A percentile compares a stretch with the other conserved stretches of the same genome.
Conservation (phyloP, 2,888 invertebrate species). For the Lepetodrilus schrolli region DNA sequence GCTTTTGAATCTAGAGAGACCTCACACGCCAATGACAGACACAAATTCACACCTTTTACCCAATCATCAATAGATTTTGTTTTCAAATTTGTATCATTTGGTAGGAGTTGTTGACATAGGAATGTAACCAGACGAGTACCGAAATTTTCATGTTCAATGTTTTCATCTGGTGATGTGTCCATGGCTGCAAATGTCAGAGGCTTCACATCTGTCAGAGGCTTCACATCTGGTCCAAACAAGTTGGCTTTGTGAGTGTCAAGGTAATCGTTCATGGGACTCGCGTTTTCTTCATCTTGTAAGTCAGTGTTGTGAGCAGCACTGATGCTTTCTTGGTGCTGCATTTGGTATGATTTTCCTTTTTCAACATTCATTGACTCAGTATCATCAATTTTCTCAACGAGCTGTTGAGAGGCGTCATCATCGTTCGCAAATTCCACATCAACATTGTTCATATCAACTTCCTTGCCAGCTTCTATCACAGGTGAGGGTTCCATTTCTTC, state of each 20-base stretch:
- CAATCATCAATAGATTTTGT: slow-evolving; percentile 21
- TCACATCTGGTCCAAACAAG: too few species aligned
- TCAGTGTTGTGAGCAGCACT: too few species aligned
- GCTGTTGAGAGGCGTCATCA: background rate
- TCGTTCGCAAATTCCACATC: background rate
- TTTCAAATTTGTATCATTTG: background rate
- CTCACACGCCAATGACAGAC: slow-evolving; percentile 34
- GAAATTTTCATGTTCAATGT: too few species aligned
- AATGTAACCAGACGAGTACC: slow-evolving; percentile 20
- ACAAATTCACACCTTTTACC: slow-evolving; percentile 11
- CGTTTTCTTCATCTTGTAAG: too few species aligned
- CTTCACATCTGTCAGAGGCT: too few species aligned
- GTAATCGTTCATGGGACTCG: too few species aligned
- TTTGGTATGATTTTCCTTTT: too few species aligned
- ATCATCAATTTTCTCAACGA: background rate
- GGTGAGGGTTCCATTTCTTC: background rate
- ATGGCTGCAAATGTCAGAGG: too few species aligned
- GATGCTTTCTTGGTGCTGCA: too few species aligned
- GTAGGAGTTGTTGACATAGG: slow-evolving; percentile 32
- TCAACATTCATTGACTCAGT: background rate
- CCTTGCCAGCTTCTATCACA: background rate
- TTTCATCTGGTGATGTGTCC: too few species aligned
- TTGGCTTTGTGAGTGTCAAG: too few species aligned
- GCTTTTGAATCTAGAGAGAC: slow-evolving; percentile 27
- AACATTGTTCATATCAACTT: background rate